phyloP scores from a whole-genome alignment of 2,888 invertebrate species.

The Leptinotarsa juncta region DNA sequence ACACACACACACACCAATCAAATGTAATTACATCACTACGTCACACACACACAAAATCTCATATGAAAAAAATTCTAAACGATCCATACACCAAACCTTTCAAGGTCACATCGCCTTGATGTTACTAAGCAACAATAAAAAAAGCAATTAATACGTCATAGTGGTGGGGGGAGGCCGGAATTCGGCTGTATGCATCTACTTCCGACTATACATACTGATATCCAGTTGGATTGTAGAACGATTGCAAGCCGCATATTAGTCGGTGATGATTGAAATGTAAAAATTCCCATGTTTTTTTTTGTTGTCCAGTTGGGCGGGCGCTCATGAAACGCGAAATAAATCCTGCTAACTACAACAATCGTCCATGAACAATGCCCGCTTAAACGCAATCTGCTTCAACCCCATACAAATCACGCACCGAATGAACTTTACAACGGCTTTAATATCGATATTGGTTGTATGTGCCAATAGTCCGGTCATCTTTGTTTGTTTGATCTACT shows the following conservation, averaged over 20 bases:
- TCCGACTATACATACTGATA: not conserved
- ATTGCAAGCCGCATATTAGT: not conserved
- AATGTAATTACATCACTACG: no score
- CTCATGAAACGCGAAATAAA: slow-evolving; percentile 1
- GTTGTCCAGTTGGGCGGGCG: not conserved
- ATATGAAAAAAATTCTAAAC: no score
- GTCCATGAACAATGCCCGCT: slow-evolving; percentile 54
- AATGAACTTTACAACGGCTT: slow-evolving; percentile 27
- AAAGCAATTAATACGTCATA: no score
- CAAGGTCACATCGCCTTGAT: no score
- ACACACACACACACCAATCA: no score
- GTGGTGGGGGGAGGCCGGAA: no score
- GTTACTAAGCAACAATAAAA: no score
- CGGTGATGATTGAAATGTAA: not conserved
- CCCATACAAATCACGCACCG: slow-evolving; percentile 57
- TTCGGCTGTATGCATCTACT: no score
- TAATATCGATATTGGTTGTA: slow-evolving; percentile 27
- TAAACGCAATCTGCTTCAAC: slow-evolving; percentile 61
- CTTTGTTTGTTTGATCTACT: not conserved
- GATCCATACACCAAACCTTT: no score
- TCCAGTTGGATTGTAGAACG: not conserved
- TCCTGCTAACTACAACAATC: slow-evolving; percentile 14
- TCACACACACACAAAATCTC: no score
- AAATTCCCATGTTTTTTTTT: slow-evolving; percentile 8
- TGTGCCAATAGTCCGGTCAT: not conserved